Percentiles rank a stretch among this genome's conserved stretches.
phyloP scores from a whole-genome alignment of 2,888 invertebrate species.

The Troilus luridus region DNA sequence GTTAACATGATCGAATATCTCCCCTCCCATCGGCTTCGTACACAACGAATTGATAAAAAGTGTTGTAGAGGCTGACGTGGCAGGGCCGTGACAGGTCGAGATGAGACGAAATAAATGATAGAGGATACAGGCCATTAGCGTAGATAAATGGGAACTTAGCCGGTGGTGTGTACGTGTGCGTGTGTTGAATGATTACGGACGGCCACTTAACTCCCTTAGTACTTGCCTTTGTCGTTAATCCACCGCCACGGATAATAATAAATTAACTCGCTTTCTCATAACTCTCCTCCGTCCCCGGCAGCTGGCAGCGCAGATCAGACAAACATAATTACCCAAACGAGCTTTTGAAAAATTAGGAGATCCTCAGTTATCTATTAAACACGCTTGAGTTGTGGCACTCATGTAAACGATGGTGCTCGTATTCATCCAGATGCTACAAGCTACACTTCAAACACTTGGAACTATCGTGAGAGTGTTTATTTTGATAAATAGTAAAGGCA shows the following conservation, averaged over 20 bases:
- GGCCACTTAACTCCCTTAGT: constrained; percentile 38
- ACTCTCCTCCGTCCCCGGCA: not conserved
- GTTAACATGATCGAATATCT: not conserved
- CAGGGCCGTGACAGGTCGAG: constrained; percentile 23
- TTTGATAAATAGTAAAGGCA: too few species aligned
- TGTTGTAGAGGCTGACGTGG: not conserved
- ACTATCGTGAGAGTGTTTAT: too few species aligned
- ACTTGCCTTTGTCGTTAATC: constrained; percentile 30
- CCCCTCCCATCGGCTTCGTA: not conserved
- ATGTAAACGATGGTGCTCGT: too few species aligned
- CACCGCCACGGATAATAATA: constrained; percentile 15
- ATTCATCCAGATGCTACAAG: too few species aligned
- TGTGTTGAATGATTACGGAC: constrained; percentile 15
- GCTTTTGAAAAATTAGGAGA: constrained; percentile 2
- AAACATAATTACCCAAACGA: constrained; percentile 34
- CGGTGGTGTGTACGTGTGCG: not conserved
- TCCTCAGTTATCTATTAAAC: not conserved
- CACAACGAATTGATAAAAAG: not conserved
- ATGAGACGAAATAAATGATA: constrained; percentile 31
- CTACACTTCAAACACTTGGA: too few species aligned
- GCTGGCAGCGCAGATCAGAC: not conserved
- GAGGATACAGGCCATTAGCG: constrained; percentile 29
- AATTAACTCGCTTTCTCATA: constrained; percentile 46
- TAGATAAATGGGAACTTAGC: constrained; percentile 16
- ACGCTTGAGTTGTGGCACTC: not conserved